Evolutionary conservation across 1,140 invertebrate genomes (phyloP), one percentile per base, ranked within the genome.

Genomic region (Zophobas atratus): DNA sequence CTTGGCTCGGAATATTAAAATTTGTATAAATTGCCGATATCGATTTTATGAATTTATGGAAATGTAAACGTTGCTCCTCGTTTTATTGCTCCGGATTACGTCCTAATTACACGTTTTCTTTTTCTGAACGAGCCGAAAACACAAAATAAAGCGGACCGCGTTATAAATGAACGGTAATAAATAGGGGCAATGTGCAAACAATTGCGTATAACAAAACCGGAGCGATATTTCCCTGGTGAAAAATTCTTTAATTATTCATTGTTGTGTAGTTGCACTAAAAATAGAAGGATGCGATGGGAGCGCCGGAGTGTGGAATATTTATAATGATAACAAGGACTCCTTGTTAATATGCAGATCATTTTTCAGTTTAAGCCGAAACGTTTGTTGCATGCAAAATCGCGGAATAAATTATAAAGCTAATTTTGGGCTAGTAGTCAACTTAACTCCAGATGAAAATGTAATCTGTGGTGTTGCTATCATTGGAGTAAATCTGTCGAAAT

Each of bases 261-360:
- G 43, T 20, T 20, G 20, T 20, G 20, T 20, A 20, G 20, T 20
- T 20, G 20, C 20, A 20, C 20, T 20, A 20, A 20, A 20, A 20
- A 20, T 46, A 46, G 3, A 8, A 46, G 6, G 43, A 4, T 3
- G 3, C 6, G 43, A 2, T 20, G 49, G 2, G 2, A 51, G 2
- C 4, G 20, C n/a, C 2, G 6, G 6, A 51, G 49, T 51, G 2
- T 51, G n/a, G 4, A 51, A 51, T 6, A 51, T 67, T 67, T 67
- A 43, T 43, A 41, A 67, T 67, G 35, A 67, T 67, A 67, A 67
- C 60, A 41, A 1, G 38, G 33, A 41, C n/a, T n/a, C 39, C 60
- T 67, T 67, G 33, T 67, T 67, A 67, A 67, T 67, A 67, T 67
- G 60, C 60, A 41, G 60, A 67, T 43, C 60, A 67, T 67, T 67